phyloP scores from a whole-genome alignment of 1,140 invertebrate genomes.

The Drosophila suzukii region DNA sequence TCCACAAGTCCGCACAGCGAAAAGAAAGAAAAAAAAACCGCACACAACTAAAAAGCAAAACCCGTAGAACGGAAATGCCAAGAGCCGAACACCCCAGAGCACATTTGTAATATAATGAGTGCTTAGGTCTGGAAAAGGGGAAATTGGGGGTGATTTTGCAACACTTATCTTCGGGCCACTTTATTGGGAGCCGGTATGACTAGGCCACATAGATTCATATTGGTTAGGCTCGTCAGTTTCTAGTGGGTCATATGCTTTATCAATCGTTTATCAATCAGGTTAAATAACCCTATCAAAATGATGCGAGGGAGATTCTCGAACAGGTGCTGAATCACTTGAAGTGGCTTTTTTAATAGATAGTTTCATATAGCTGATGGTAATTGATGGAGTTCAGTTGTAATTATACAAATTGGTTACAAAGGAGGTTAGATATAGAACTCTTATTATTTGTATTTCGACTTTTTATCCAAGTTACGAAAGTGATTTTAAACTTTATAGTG shows the following conservation, averaged over 20 bases:
- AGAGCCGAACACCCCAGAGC: constrained; percentile 36
- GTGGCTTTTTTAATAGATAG: neutral
- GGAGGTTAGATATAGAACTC: no score
- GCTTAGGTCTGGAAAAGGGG: neutral
- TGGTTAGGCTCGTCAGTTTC: constrained; percentile 7
- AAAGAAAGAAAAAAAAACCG: constrained; percentile 1
- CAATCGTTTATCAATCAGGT: neutral
- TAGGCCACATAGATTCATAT: constrained; percentile 27
- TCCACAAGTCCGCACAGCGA: constrained; percentile 17
- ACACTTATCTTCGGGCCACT: constrained; percentile 15
- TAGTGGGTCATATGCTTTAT: neutral
- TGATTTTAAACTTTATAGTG: no score
- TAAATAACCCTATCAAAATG: neutral
- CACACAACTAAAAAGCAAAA: constrained; percentile 21
- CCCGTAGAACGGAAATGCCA: constrained; percentile 72
- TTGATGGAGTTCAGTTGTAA: no score
- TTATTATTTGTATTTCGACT: neutral
- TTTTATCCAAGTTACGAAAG: no score
- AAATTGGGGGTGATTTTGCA: constrained; percentile 3
- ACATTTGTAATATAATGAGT: constrained; percentile 56
- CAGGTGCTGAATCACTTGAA: neutral
- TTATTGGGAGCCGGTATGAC: constrained; percentile 15
- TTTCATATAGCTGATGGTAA: neutral
- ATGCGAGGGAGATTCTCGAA: neutral
- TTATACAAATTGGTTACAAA: no score